Evolutionary conservation across 2,888 invertebrate species (phyloP), one percentile per base, ranked within the genome.

Genomic region (Biston betularia): DNA sequence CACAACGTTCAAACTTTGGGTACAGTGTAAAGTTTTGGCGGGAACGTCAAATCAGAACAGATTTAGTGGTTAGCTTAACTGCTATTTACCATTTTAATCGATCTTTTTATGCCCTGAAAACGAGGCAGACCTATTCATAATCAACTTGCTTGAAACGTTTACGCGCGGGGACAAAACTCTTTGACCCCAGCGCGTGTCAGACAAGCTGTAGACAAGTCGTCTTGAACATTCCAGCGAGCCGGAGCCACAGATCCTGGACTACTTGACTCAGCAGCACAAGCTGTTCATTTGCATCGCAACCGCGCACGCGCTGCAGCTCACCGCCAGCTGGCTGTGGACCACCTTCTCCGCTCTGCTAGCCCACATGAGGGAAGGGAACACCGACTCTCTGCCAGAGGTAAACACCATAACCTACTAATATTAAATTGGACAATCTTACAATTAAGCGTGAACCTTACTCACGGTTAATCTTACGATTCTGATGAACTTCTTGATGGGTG

Each of bases 201-300:
- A 24, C 24, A 24, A 24, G 24, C 24, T 46, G n/a, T 48, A 48
- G 24, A 50, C 9, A 35, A 52, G 8, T 12, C 12, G 38, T 24
- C n/a, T n/a, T n/a, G 58, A 14, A 68, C 62, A 58, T 73, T 85
- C 6, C 80, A 98, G 97, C 49, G 95, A 95, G 74, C 95, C 96
- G 0, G 98, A 99, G 85, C 96, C 96, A 0, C 97, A 98, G 89
- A 97, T 99, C 68, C 89, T 99, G 67, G 98, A 99, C 81, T 99
- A 97, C 82, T 95, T 97, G 64, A 98, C 98, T 0, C 99, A 99
- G 85, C 99, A 99, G 87, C 96, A 98, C 80, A 98, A 98, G 88
- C 86, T 99, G 34, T 97, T 99, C 78, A 98, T 98, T 0, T 94
- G 96, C 78, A 95, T 99, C 61, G 97, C 98, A 0, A 95, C 97